Conservation (phyloP, 2,888 invertebrate genomes). For the Leptopilina syphax region DNA sequence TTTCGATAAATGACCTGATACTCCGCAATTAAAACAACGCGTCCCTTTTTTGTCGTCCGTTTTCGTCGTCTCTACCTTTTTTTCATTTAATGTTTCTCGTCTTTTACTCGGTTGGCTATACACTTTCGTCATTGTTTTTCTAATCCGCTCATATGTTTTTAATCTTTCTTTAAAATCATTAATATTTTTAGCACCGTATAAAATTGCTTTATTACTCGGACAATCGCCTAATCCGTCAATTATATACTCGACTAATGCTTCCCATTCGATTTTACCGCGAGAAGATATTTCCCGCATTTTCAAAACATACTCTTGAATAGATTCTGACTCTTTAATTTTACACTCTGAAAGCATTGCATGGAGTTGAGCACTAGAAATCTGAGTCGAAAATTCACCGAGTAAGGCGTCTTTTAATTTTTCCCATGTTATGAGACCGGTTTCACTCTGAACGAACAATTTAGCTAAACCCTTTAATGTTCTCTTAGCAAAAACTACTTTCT, state of each 20-base stretch:
- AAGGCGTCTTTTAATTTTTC: constrained; percentile 22
- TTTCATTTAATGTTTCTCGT: background rate
- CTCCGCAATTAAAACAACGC: constrained; percentile 3
- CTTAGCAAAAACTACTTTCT: constrained; percentile 45
- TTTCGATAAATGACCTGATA: background rate
- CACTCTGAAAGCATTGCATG: constrained; percentile 42
- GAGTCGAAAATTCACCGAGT: constrained; percentile 42
- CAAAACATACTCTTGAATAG: constrained; percentile 46
- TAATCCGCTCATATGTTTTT: background rate
- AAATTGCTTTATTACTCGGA: constrained; percentile 32
- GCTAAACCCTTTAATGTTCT: constrained; percentile 41
- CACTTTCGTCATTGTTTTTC: background rate
- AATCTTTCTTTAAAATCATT: background rate
- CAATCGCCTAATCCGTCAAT: constrained; percentile 41
- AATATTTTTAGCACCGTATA: background rate
- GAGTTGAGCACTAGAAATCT: constrained; percentile 43
- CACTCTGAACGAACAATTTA: constrained; percentile 43
- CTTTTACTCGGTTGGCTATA: background rate
- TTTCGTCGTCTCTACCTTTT: background rate
- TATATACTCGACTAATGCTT: constrained; percentile 42
- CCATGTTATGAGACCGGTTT: constrained; percentile 42
- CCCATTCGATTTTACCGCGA: constrained; percentile 37
- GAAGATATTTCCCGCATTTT: constrained; percentile 46
- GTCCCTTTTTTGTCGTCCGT: background rate
- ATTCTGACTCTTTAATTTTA: constrained; percentile 43